These are phyloP conservation scores for Artibeus lituratus DNA, from an alignment of 2,797 vertebrate species.

Conservation along the genomic window DNA sequence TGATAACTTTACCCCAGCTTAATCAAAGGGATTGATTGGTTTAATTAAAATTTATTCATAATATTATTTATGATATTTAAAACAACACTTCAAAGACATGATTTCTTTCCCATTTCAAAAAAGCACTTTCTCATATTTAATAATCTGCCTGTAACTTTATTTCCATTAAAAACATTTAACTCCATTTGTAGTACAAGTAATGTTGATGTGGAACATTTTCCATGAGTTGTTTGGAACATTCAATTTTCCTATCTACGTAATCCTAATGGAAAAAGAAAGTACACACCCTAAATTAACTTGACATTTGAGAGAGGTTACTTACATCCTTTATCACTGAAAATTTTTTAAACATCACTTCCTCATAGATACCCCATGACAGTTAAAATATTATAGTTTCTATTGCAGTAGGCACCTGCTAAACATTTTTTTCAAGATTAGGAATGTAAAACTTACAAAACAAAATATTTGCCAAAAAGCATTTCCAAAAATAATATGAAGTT, in stretches of 20 bases:
- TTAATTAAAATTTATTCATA: constrained; percentile 15
- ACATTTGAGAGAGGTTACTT: constrained; percentile 80
- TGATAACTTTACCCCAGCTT: neutral
- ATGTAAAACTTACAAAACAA: constrained; percentile 33
- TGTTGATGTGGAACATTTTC: constrained; percentile 76
- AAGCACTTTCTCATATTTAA: constrained; percentile 49
- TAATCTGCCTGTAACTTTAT: constrained; percentile 31
- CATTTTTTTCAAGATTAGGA: constrained; percentile 14
- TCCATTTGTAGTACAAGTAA: constrained; percentile 69
- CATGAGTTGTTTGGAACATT: constrained; percentile 82
- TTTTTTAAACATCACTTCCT: constrained; percentile 71
- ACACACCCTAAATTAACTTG: constrained; percentile 83
- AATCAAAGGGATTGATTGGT: neutral
- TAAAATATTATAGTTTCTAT: constrained; percentile 48
- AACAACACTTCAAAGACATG: constrained; percentile 39
- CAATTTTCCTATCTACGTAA: constrained; percentile 85
- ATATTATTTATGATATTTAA: constrained; percentile 33
- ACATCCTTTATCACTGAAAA: constrained; percentile 82
- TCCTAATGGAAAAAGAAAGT: constrained; percentile 82
- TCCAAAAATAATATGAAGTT: constrained; percentile 46
- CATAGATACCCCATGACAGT: constrained; percentile 61
- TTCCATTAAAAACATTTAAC: constrained; percentile 54
- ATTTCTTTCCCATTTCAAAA: constrained; percentile 54
- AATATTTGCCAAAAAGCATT: constrained; percentile 37
- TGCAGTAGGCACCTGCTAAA: constrained; percentile 60